Evolutionary conservation across 1,140 invertebrate genomes (phyloP).

Genomic region (Drosophila teissieri): DNA sequence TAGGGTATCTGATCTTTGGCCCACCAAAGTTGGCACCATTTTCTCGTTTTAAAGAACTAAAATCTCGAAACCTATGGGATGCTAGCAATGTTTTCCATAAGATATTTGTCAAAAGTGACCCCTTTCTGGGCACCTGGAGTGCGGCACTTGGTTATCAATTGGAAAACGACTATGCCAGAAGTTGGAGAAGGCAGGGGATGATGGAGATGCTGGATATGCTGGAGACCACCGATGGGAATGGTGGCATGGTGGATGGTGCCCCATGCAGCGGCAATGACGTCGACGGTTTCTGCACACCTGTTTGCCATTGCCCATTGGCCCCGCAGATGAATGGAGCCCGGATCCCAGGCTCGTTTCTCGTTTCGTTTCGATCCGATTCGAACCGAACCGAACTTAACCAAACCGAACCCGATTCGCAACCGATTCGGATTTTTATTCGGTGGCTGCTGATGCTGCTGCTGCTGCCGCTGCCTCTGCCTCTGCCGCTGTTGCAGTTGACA

Average conservation of each 20-base stretch:
- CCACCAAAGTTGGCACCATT: no score
- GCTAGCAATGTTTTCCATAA: no score
- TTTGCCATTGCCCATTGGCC: constrained; percentile 42
- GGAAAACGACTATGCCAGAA: no score
- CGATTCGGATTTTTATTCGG: background rate
- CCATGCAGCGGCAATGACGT: constrained; percentile 58
- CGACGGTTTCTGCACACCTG: constrained; percentile 55
- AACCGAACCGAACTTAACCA: background rate
- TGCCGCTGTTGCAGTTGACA: constrained; percentile 48
- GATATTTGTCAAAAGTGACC: no score
- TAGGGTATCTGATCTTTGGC: no score
- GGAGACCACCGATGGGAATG: background rate
- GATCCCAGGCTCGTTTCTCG: background rate
- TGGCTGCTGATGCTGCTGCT: background rate
- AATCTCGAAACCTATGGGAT: no score
- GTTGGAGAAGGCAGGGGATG: background rate
- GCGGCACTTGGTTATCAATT: no score
- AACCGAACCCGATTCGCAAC: constrained; percentile 7
- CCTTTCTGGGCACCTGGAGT: no score
- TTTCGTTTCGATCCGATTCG: background rate
- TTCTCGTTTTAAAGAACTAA: no score
- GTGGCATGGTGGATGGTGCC: background rate
- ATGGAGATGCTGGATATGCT: background rate
- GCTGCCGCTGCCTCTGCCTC: constrained; percentile 5
- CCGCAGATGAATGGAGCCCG: constrained; percentile 30